Base-by-base conservation (phyloP, 2,888 invertebrate genomes). In the Drosophila longiperda region DNA sequence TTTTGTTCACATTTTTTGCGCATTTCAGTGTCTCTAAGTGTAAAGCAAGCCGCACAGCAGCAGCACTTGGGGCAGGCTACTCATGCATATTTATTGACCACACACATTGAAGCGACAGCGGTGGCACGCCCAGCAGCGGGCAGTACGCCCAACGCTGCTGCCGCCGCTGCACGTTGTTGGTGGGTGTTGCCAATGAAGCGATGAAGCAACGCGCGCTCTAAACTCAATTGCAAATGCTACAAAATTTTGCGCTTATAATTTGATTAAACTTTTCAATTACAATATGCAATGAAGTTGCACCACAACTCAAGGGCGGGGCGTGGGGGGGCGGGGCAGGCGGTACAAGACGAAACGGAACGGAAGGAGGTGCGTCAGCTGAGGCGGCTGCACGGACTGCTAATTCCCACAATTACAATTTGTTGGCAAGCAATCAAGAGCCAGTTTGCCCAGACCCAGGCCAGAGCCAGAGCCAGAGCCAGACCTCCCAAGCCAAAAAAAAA, bases 401-500 rank as follows among this genome's bases (percentile, higher is more conserved):
- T 85, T 87, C 84, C 89, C 89, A 89, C 85, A 89, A 85, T 89
- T 85, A 85, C 85, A 85, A 85, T 89, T 89, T 85, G 89, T 89
- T 85, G 85, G 85, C 89, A 87, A 87, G 85, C 85, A 85, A 85
- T 85, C 85, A 89, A 83, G 87, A 73, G 73, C 83, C 58, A 67
- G 68, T 55, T 62, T 40, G 55, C 50, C 57, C 54, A 59, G 45
- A 67, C 50, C 66, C 61, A 26, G 20, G 29, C 23, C 60, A 36
- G 53, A 59, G 36, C 33, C 15, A 65, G 78, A 78, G 4, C 26
- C 26, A 26, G 33, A 29, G 29, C 23, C 15, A 65, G 78, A 78
- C 78, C 78, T 72, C 78, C 80, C 80, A 75, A 65, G 72, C 72
- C 62, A 69, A 50, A 23, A 59, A 34, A 33, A 33, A 23, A 54